Base-by-base conservation (phyloP, 1,140 invertebrate genomes). In the Eumeta japonica region DNA sequence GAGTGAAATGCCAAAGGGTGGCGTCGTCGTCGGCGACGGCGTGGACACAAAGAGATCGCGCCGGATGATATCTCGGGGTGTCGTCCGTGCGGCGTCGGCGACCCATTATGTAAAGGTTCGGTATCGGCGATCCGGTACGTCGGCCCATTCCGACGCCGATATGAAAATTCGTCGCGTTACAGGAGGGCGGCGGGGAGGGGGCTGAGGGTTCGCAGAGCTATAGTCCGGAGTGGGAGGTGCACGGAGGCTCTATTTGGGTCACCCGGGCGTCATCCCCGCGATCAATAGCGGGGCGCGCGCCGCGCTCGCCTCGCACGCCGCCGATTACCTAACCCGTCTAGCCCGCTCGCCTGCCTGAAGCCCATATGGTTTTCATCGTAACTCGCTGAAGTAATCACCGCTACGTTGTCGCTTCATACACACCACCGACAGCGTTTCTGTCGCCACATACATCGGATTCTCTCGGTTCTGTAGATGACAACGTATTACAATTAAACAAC, bases 181-280 rank as follows among this genome's bases (percentile, higher is more conserved):
- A 53, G 57, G 47, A 39, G 50, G 46, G 48, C 43, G 50, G 45
- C 44, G 33, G 36, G 43, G 38, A 42, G 48, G 39, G 50, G 36
- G 45, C 38, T 48, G 48, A 31, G 52, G 52, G 49, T 47, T 31
- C 42, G 41, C 50, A 45, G 58, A 49, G 47, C 47, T 50, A 49
- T 49, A 50, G 31, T 12, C 31, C 13, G 16, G 34, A 10, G 36
- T 16, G 51, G 52, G 46, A 54, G 51, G 48, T 48, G 49, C 40
- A 43, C 55, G 60, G 54, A 73, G 64, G 61, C 61, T 73, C 65
- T 73, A 73, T 73, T 70, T 73, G 68, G 68, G 68, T 73, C 68
- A 73, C 63, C 68, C 68, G 68, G 68, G 68, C 68, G 65, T 65
- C 67, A 67, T 53, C 58, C 52, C 57, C 60, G 35, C 66, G 66